A percentile compares a stretch with the other conserved stretches of the same genome.
Conservation (phyloP, 2,888 invertebrate species). For the Escarpia spicata region DNA sequence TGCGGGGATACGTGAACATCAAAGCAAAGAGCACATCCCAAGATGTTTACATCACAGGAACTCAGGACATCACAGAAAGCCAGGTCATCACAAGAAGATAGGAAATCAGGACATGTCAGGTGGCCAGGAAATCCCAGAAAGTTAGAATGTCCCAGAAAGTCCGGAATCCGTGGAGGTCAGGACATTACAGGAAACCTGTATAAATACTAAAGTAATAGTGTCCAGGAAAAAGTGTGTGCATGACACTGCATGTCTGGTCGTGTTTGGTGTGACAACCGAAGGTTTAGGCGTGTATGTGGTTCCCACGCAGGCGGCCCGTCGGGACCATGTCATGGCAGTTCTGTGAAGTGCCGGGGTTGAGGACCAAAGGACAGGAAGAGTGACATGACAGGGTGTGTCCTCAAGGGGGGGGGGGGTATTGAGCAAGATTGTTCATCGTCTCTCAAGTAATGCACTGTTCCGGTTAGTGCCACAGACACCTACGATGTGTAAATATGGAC, state of each 20-base stretch:
- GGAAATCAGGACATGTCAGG: neutral
- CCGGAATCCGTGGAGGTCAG: neutral
- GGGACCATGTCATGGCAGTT: neutral
- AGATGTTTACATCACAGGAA: no score
- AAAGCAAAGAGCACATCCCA: no score
- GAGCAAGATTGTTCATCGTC: neutral
- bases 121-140: neutral
- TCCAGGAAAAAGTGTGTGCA: neutral
- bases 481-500: neutral
- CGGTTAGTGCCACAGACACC: neutral
- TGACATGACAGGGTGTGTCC: neutral
- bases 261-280: neutral
- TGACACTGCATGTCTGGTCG: neutral
- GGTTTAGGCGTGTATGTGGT: neutral
- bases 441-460: neutral
- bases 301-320: neutral
- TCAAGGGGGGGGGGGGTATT: neutral
- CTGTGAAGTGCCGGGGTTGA: neutral
- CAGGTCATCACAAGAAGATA: neutral
- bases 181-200: neutral
- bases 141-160: neutral
- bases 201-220: neutral
- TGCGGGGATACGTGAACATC: neutral
- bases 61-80: no score
- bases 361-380: neutral